Base-by-base conservation (phyloP, 2,113 vertebrate genomes). In the Cyphotilapia sp. region DNA sequence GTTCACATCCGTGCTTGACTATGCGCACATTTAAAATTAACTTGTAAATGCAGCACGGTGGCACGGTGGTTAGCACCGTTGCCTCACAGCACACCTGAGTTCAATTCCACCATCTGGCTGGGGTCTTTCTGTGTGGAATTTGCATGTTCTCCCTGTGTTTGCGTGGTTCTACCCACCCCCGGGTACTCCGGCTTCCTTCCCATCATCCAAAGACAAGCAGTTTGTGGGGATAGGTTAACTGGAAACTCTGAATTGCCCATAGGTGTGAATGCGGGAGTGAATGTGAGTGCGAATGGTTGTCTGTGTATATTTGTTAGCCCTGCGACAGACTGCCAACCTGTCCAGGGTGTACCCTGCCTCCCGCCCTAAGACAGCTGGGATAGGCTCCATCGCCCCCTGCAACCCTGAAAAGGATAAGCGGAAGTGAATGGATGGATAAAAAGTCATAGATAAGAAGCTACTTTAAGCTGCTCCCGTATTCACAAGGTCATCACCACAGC, bases 141-240 rank as follows among this genome's bases (percentile, higher is more conserved):
- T 61, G 16, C 29, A 61, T 61, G 59, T 61, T 61, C 9, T 61
- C 59, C 59, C 59, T 3, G 59, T 63, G 59, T 63, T 33, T 63
- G 29, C 2, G 4, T 19, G 59, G 59, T 63, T 19, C 16, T 0
- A 0, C 16, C 57, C 3, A 8, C 57, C 59, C 29, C 5, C 2
- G 3, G 29, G 59, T 0, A 3, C 29, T 61, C 59, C 29, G 3
- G 57, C 29, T 33, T 61, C 29, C 57, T 61, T 61, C 57, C 57
- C 29, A 61, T 33, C 14, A 19, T 33, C 16, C 57, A 61, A 33
- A 33, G 51, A 22, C 51, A 22, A 6, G 57, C 29, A 33, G 57
- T 33, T 33, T 19, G 3, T 61, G 29, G 29, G 16, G 29, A 61
- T 33, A 33, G 29, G 2, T 61, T 61, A 61, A 1, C 3, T 0